Evolutionary conservation across 2,113 vertebrate species (phyloP), one percentile per base, ranked within the genome.

Genomic region (Orcinus orca): DNA sequence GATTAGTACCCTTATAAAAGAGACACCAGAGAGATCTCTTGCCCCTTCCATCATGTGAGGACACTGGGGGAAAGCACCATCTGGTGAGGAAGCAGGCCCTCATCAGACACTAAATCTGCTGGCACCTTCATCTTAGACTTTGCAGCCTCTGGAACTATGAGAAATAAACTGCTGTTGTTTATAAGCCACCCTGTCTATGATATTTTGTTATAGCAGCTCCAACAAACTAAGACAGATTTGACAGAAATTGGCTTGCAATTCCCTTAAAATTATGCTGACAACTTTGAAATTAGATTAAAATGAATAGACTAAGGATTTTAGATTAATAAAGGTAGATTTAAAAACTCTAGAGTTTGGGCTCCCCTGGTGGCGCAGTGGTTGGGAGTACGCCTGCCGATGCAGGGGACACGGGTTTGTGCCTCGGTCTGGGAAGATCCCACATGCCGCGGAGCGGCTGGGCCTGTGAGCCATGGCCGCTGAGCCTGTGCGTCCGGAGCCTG

Each of bases 211-310:
- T 17, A 63, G 29, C 15, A 90, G 17, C 11, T 71, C 29, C 50
- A 67, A 55, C 15, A 74, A 36, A 74, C 26, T 33, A 65, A 58
- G 77, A 29, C 7, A 3, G 14, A 62, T 71, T 41, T 29, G 13
- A 11, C 33, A 73, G 41, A 63, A 70, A 53, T 71, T 65, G 62
- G 13, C 25, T 4, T 44, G 33, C 70, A 18, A 4, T 93, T 86
- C 60, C n/a, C 68, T 91, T 79, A 88, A 90, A 93, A 95, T 79
- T 71, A 70, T 70, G 38, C 15, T 80, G 26, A 38, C 4, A 47
- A 53, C 38, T 85, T 95, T 71, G 15, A 91, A 95, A 89, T 95
- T 92, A 93, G 23, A 74, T 79, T 58, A 63, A 93, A 85, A 95
- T 73, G 41, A 79, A 73, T 79, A 58, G 38, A 89, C 11, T 47